phyloP scores from a whole-genome alignment of 2,888 invertebrate genomes.

The Cantharis rustica region DNA sequence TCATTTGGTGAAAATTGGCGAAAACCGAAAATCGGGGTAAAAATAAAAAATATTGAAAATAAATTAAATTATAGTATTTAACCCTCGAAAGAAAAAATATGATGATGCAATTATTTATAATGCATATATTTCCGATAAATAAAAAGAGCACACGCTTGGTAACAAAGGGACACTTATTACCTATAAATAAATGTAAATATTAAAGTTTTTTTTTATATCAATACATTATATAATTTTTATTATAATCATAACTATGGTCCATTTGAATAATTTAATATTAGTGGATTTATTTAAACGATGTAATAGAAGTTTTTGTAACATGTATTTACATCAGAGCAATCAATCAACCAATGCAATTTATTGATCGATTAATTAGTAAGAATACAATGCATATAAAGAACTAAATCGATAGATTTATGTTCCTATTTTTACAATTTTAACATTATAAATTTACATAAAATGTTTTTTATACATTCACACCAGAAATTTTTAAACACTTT shows the following conservation, averaged over 20 bases:
- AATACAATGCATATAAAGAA: slow-evolving; percentile 42
- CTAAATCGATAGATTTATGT: slow-evolving; percentile 32
- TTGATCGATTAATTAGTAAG: slow-evolving; percentile 41
- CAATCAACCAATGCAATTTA: slow-evolving; percentile 37
- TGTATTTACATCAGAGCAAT: slow-evolving; percentile 46
- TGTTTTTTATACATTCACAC: slow-evolving; percentile 36
- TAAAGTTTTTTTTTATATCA: slow-evolving; percentile 21
- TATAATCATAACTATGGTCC: slow-evolving; percentile 32
- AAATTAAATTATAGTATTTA: neutral
- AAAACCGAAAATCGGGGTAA: no score
- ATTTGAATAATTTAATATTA: slow-evolving; percentile 23
- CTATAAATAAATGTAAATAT: slow-evolving; percentile 31
- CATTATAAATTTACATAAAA: slow-evolving; percentile 45
- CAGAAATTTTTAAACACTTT: slow-evolving; percentile 36
- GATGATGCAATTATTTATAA: neutral
- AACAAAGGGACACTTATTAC: slow-evolving; percentile 32
- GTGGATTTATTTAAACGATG: slow-evolving; percentile 30
- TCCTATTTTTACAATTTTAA: slow-evolving; percentile 45
- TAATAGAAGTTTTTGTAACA: slow-evolving; percentile 45
- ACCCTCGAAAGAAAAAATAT: neutral
- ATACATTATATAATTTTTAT: slow-evolving; percentile 27
- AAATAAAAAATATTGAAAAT: neutral
- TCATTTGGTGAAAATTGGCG: no score
- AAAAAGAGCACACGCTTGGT: slow-evolving; percentile 27
- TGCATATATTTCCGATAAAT: slow-evolving; percentile 26